Conservation (phyloP, 2,113 vertebrate species). For the Pseudorectes ferrugineus region DNA sequence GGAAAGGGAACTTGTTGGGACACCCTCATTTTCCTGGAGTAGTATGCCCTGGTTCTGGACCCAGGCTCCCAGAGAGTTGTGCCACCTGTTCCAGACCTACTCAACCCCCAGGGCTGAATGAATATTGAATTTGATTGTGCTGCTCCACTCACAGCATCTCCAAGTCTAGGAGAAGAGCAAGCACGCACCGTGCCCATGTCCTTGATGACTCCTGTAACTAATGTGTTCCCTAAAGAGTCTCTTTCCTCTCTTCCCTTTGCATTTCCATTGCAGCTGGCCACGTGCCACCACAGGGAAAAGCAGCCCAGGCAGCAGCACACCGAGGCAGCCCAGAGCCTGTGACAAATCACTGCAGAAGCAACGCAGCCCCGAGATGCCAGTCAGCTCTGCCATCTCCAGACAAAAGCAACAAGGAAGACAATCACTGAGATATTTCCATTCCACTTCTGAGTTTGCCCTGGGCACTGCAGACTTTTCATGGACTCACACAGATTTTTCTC, state of each 20-base stretch:
- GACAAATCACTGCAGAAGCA: slow-evolving; percentile 8
- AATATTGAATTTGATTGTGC: neutral
- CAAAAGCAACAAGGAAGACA: neutral
- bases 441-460: slow-evolving; percentile 1
- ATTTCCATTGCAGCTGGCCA: neutral
- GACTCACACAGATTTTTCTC: neutral
- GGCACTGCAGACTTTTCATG: neutral
- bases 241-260: neutral
- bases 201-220: neutral
- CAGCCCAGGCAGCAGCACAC: neutral
- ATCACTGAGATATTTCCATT: neutral
- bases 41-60: neutral
- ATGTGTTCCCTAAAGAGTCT: neutral
- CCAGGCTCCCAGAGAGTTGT: neutral
- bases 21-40: neutral
- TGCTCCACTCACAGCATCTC: neutral
- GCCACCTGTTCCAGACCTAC: neutral
- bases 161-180: neutral
- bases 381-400: slow-evolving; percentile 2
- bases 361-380: neutral
- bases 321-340: neutral
- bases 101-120: neutral
- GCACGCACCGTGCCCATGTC: neutral
- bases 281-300: neutral
- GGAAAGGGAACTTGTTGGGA: neutral